Evolutionary conservation across 2,113 vertebrate genomes (phyloP), one percentile per base, ranked within the genome.

Genomic region (Dicrurus megarhynchus): DNA sequence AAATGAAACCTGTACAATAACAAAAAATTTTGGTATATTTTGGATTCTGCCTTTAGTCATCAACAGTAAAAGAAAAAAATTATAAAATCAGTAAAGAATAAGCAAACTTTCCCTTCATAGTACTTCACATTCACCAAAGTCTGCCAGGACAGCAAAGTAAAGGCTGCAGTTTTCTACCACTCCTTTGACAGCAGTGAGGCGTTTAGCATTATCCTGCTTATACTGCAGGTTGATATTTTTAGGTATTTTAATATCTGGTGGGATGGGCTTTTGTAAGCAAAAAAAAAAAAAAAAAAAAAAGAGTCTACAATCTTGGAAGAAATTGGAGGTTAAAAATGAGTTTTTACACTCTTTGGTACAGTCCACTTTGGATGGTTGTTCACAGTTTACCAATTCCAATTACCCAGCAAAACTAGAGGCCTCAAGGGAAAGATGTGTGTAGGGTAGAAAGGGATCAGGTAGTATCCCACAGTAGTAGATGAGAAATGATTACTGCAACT

Each of bases 101-200:
- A 74, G 19, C 2, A 60, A 13, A 49, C 53, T 87, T 89, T 84
- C 9, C 10, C 19, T 3, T 30, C 47, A 10, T 2, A 60, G 11
- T 6, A 39, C 5, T 74, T 70, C 18, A 53, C 0, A 0, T 1
- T 74, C 27, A 39, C n/a, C 6, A 10, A 68, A 69, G 5, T 37
- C 53, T 91, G 32, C 6, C 11, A 71, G 9, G 13, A 68, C 7
- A 53, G 14, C 5, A 55, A 76, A 68, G 20, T 49, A 73, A 37
- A 47, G 41, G 13, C 60, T 84, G 24, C 7, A 23, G 27, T 61
- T 87, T 87, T 44, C 24, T 52, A 24, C 12, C 14, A 53, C 4
- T 63, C 17, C 7, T 30, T 23, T 19, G 12, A 27, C 30, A 91
- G 8, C 11, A 32, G 16, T 57, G 22, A 63, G 3, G 4, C 6